phyloP scores from a whole-genome alignment of 2,888 invertebrate species.

The Coenonympha arcania region DNA sequence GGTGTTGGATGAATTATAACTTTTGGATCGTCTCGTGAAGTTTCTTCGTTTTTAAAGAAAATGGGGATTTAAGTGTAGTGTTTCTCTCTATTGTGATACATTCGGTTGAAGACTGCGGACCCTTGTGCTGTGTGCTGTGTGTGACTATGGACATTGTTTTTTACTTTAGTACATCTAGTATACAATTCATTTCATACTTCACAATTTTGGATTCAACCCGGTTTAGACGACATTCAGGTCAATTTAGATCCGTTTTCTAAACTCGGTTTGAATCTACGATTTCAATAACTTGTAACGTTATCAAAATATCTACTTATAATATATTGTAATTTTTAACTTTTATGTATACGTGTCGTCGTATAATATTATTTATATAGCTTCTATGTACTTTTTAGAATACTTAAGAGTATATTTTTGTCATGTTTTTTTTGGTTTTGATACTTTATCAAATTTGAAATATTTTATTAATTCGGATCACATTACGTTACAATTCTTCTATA shows the following conservation, averaged over 20 bases:
- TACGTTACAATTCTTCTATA: constrained; percentile 32
- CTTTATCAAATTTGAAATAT: background rate
- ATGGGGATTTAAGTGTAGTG: constrained; percentile 49
- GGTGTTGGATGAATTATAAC: no score
- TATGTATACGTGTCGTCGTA: constrained; percentile 16
- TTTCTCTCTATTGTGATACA: constrained; percentile 62
- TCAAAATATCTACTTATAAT: constrained; percentile 23
- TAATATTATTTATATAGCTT: constrained; percentile 14
- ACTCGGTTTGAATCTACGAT: constrained; percentile 8
- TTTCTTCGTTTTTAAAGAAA: constrained; percentile 22
- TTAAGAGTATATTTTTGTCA: background rate
- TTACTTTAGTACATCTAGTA: constrained; percentile 21
- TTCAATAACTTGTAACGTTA: constrained; percentile 5
- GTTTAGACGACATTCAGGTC: constrained; percentile 9
- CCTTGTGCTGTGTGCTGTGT: constrained; percentile 61
- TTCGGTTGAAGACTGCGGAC: constrained; percentile 65
- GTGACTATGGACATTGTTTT: constrained; percentile 49
- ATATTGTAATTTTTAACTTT: constrained; percentile 5
- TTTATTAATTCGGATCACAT: background rate
- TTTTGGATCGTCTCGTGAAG: constrained; percentile 3
- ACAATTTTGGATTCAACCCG: constrained; percentile 15
- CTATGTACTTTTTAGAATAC: constrained; percentile 2
- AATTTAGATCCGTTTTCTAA: background rate
- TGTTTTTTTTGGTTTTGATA: background rate
- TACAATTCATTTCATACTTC: constrained; percentile 20